Conservation (phyloP, 2,797 vertebrate species). For the Scolopax rusticola region DNA sequence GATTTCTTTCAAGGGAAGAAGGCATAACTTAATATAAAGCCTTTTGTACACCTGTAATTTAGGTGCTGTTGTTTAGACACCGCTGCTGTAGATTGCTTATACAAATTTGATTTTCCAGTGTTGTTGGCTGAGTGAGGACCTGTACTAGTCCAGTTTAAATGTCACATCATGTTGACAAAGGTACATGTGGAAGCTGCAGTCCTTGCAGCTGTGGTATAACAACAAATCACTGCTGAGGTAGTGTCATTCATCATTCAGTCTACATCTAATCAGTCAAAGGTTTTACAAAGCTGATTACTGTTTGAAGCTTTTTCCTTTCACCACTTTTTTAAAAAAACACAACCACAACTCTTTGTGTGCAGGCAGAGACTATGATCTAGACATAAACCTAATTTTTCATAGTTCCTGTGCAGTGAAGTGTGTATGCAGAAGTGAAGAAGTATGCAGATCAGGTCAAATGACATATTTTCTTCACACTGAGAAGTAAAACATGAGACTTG, state of each 20-base stretch:
- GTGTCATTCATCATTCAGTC: background rate
- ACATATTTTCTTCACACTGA: background rate
- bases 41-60: background rate
- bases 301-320: background rate
- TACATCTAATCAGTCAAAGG: background rate
- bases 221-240: background rate
- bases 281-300: conserved; percentile 44
- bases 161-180: background rate
- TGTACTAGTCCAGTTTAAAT: background rate
- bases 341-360: background rate
- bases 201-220: background rate
- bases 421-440: background rate
- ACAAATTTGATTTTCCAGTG: background rate
- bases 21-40: background rate
- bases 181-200: background rate
- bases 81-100: background rate
- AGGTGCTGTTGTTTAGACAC: background rate
- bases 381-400: conserved; percentile 3
- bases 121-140: background rate
- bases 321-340: background rate
- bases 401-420: background rate
- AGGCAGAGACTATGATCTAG: conserved; percentile 6
- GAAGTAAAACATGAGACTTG: background rate
- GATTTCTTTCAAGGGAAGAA: background rate
- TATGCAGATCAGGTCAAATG: background rate